A percentile compares a stretch with the other conserved stretches of the same genome.
phyloP scores from a whole-genome alignment of 2,888 invertebrate species.

The Xestia ashworthii region DNA sequence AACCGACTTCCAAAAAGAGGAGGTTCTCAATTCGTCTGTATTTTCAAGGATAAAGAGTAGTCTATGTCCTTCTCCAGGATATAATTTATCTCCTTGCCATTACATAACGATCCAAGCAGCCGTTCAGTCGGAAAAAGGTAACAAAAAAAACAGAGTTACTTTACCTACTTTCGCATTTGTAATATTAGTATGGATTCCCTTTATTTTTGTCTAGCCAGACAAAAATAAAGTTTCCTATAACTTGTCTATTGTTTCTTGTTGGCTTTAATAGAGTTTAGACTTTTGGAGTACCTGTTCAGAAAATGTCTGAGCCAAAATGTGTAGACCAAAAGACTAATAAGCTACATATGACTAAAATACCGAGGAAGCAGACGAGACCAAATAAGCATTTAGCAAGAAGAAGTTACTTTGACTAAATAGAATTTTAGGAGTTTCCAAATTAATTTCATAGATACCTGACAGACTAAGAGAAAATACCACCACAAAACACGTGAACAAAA shows the following conservation, averaged over 20 bases:
- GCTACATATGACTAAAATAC: not conserved
- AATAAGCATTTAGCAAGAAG: not conserved
- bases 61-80: too few relatives aligned
- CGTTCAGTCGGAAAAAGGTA: too few relatives aligned
- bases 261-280: not conserved
- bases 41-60: too few relatives aligned
- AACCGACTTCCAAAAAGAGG: too few relatives aligned
- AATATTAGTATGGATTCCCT: not conserved
- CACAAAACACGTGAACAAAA: constrained; percentile 15
- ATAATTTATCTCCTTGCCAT: too few relatives aligned
- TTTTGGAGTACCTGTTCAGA: not conserved
- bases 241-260: not conserved
- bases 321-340: not conserved
- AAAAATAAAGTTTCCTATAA: too few relatives aligned
- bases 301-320: not conserved
- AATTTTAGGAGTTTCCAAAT: constrained; percentile 1
- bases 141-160: too few relatives aligned
- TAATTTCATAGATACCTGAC: not conserved
- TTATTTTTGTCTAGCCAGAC: not conserved
- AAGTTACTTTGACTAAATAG: not conserved
- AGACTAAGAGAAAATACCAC: not conserved
- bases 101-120: too few relatives aligned
- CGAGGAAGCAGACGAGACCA: not conserved
- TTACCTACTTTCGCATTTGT: too few relatives aligned
- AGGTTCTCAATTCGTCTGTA: too few relatives aligned